A percentile compares a stretch with the other conserved stretches of the same genome.
Conservation (phyloP, 1,140 invertebrate species). For the Stenopsyche tienmushanensis region DNA sequence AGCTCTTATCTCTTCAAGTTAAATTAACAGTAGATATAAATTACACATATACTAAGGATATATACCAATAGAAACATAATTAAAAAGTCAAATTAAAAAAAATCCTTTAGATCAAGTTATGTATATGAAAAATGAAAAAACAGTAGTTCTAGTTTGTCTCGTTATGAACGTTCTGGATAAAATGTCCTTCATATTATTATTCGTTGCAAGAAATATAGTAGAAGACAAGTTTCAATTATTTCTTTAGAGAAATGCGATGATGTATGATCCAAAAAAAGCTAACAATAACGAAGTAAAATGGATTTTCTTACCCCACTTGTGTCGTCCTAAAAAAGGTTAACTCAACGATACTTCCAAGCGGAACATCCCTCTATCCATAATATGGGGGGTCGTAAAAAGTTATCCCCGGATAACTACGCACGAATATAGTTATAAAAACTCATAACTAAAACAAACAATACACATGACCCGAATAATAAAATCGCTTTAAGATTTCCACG, state of each 20-base stretch:
- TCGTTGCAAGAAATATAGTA: no score
- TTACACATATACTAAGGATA: no score
- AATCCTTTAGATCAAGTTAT: background rate
- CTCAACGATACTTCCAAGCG: background rate
- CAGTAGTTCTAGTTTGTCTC: background rate
- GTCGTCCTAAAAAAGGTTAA: no score
- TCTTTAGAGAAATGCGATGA: background rate
- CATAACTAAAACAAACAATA: constrained; percentile 35
- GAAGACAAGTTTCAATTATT: background rate
- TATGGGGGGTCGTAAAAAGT: constrained; percentile 27
- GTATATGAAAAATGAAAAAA: background rate
- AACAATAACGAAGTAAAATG: no score
- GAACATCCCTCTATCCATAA: background rate
- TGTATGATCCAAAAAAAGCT: no score
- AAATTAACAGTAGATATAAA: no score
- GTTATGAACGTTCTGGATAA: no score
- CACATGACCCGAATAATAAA: constrained; percentile 33
- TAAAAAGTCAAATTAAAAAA: no score
- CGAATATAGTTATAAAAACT: constrained; percentile 35
- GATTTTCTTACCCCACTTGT: no score
- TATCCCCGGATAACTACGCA: constrained; percentile 22
- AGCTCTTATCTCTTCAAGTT: no score
- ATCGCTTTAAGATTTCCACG: constrained; percentile 35
- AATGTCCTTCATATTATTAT: no score
- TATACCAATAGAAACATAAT: no score